Evolutionary conservation across 2,888 invertebrate species (phyloP), one percentile per base, ranked within the genome.

Genomic region (Ochropleura plecta): DNA sequence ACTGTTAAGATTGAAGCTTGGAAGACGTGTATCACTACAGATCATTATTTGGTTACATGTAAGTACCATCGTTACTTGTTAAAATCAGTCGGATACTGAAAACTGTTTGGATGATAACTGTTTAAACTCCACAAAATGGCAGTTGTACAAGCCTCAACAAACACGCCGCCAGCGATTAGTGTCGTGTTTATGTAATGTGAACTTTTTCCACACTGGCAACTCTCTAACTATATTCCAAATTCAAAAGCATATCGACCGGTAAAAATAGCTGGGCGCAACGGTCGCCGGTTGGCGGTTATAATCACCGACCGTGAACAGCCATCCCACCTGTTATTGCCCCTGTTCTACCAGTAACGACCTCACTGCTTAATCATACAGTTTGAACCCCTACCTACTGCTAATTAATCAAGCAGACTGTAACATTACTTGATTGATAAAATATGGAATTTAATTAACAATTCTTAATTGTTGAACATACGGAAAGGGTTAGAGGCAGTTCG

Each of bases 261-360:
- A 89, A 88, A 89, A 89, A 86, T 83, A 85, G 70, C 73, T 79
- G 78, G 76, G 89, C 84, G 86, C 93, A 94, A 93, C 95, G 93
- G 94, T 93, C 92, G 89, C 80, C 88, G 59, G 88, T 88, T 88
- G 93, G 91, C 96, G 94, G 96, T 95, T 95, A 91, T 80, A 90
- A 79, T 83, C 94, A 95, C 86, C 80, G 76, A 94, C 90, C 96
- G 95, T 95, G 94, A 96, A 95, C 90, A 88, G 88, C 88, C 78
- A 12, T 12, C 76, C 86, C 95, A 94, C 93, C 95, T 94, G 94
- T 93, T 93, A 90, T 80, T 79, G 80, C 40, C 48, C 65, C 72
- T 62, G 76, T 74, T 75, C 64, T 55, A 72, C 77, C 71, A 84
- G 80, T 81, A 77, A 70, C 78, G 68, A 84, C 83, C 78, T 69